These are phyloP conservation scores for Torymus texanus DNA, from an alignment of 2,888 invertebrate genomes.

Conservation along the genomic window DNA sequence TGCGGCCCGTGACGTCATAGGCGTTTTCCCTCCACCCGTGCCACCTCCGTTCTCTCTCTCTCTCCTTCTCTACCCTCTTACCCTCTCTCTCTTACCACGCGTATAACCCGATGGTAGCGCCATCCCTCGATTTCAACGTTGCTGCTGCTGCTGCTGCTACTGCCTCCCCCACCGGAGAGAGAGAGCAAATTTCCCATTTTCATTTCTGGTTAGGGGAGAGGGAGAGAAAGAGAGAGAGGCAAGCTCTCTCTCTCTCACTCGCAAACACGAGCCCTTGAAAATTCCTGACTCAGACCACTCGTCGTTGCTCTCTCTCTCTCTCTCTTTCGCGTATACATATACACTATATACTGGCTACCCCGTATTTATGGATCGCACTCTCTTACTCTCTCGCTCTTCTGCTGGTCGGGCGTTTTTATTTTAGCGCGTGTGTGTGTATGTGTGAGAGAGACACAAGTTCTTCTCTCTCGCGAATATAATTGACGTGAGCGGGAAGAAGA, in stretches of 20 bases:
- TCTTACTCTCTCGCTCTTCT: background rate
- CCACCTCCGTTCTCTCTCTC: background rate
- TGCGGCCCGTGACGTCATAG: conserved; percentile 55
- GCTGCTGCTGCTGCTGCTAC: too few relatives aligned
- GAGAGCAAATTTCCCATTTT: conserved; percentile 47
- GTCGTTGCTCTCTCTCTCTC: too few relatives aligned
- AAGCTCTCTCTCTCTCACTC: too few relatives aligned
- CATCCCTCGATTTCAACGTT: too few relatives aligned
- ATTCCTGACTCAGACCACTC: conserved; percentile 41
- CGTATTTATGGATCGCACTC: conserved; percentile 20
- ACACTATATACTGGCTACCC: background rate
- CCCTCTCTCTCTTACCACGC: background rate
- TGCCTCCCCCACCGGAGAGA: background rate
- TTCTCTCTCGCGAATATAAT: background rate
- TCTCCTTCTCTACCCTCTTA: background rate
- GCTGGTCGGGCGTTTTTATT: conserved; percentile 7
- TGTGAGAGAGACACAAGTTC: background rate
- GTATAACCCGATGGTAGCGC: too few relatives aligned
- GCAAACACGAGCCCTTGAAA: conserved; percentile 42
- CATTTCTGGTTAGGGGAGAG: conserved; percentile 30
- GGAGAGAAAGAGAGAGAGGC: conserved; percentile 1
- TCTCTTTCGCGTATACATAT: background rate
- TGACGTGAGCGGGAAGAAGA: background rate
- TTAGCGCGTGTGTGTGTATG: background rate
- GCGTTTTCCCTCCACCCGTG: conserved; percentile 30